These are phyloP conservation scores for Panulirus ornatus DNA, from an alignment of 1,140 invertebrate genomes.

Conservation along the genomic window DNA sequence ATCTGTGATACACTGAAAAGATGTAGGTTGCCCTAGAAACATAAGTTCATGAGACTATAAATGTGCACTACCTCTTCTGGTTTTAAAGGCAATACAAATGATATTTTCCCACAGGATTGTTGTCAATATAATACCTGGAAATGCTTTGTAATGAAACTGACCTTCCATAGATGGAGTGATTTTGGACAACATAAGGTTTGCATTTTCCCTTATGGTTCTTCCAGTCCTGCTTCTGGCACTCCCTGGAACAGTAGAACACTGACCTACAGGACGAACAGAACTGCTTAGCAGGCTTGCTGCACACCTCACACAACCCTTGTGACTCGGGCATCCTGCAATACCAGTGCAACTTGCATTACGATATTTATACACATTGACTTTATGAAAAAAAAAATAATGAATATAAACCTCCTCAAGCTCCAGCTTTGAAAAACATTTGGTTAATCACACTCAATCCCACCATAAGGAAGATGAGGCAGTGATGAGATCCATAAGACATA, in stretches of 20 bases:
- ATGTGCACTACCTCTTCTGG: not conserved
- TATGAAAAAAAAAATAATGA: too few relatives aligned
- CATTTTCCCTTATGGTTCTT: constrained; percentile 80
- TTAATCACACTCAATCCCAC: too few relatives aligned
- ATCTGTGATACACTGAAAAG: too few relatives aligned
- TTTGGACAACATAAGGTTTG: constrained; percentile 77
- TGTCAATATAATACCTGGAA: not conserved
- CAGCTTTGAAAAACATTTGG: too few relatives aligned
- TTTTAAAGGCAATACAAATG: not conserved
- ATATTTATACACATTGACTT: too few relatives aligned
- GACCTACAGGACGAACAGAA: constrained; percentile 85
- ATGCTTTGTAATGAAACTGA: constrained; percentile 9
- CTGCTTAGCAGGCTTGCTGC: constrained; percentile 76
- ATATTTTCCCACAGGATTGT: not conserved
- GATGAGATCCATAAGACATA: too few relatives aligned
- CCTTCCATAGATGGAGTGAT: constrained; percentile 48
- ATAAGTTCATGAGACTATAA: too few relatives aligned
- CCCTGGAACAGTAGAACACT: constrained; percentile 85
- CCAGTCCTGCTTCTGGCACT: constrained; percentile 88
- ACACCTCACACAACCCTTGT: constrained; percentile 69
- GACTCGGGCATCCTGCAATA: constrained; percentile 3
- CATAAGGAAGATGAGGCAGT: too few relatives aligned
- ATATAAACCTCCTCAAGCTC: too few relatives aligned
- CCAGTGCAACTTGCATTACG: too few relatives aligned
- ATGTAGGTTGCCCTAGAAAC: too few relatives aligned